Base-by-base conservation (phyloP, 1,140 invertebrate genomes). In the Pomacea maculata region DNA sequence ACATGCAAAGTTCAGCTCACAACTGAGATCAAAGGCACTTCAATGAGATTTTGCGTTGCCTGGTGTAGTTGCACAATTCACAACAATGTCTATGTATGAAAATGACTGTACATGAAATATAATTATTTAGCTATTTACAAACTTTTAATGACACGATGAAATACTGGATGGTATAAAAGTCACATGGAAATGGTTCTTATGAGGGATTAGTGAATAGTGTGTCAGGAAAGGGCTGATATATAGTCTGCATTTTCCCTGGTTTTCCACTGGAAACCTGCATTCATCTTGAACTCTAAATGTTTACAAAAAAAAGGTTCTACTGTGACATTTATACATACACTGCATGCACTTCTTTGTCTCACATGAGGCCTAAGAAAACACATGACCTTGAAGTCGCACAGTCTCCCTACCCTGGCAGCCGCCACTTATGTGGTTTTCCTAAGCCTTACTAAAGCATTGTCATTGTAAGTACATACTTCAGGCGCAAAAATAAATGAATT, bases 61-160 rank as follows among this genome's bases (percentile, higher is more conserved):
- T 61, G 8, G 57, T 17, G 11, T 61, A 61, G 57, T 61, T 61
- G 15, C 57, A 61, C 3, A 61, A 6, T 61, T 61, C 15, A 61
- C 57, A 61, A 14, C 67, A 70, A 34, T 12, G n/a, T 65, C 17
- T 19, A 65, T n/a, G 11, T 70, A 70, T 70, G 67, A 70, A 11
- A 70, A 70, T 70, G 67, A 34, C 67, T 70, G 67, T 70, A 70
- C 29, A 34, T 70, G 29, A 34, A 70, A 70, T 70, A 70, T 70
- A 70, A 25, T 70, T 25, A 70, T n/a, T 70, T n/a, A 70, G 11
- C 21, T 70, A 70, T 70, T n/a, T 70, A 70, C 67, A 70, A n/a
- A 70, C 67, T 70, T 70, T 70, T n/a, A 34, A 70, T 70, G 67
- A 70, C 21, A 34, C 67, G 21, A 70, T 70, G 67, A 70, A 70